Conservation (phyloP, 2,797 vertebrate genomes). For the Peromyscus attwateri region DNA sequence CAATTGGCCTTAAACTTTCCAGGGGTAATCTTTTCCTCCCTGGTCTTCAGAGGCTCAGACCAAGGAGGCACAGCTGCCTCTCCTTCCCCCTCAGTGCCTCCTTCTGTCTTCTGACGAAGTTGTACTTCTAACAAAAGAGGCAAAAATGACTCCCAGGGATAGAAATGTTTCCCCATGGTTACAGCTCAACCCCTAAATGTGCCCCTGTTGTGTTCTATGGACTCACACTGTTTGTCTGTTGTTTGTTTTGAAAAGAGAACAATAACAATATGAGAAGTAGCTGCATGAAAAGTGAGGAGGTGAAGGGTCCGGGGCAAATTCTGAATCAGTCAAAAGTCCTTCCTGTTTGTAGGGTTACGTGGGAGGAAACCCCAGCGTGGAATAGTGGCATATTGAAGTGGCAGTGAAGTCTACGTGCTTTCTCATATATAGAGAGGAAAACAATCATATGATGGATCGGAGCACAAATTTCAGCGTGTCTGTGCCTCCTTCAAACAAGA, state of each 20-base stretch:
- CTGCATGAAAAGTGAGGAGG: background rate
- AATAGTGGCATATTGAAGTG: background rate
- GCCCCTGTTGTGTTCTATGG: background rate
- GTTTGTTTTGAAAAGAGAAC: background rate
- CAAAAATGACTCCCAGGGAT: background rate
- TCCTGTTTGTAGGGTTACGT: background rate
- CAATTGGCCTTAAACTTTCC: background rate
- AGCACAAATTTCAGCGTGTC: constrained; percentile 6
- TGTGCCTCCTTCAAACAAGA: background rate
- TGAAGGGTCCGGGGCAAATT: background rate
- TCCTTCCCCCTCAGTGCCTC: background rate
- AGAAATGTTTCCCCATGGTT: background rate
- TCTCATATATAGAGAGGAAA: constrained; percentile 46
- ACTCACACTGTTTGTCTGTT: background rate
- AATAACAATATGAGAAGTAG: background rate
- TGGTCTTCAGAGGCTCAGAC: background rate
- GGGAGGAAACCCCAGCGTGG: background rate
- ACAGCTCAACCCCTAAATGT: background rate
- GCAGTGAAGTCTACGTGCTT: background rate
- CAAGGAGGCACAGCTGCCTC: background rate
- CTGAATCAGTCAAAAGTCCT: background rate
- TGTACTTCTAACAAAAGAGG: background rate
- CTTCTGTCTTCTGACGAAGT: constrained; percentile 18
- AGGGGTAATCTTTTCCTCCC: background rate
- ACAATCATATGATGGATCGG: background rate